Percentiles rank a stretch among this genome's conserved stretches.
phyloP scores from a whole-genome alignment of 1,140 invertebrate species.

The Homalodisca vitripennis region DNA sequence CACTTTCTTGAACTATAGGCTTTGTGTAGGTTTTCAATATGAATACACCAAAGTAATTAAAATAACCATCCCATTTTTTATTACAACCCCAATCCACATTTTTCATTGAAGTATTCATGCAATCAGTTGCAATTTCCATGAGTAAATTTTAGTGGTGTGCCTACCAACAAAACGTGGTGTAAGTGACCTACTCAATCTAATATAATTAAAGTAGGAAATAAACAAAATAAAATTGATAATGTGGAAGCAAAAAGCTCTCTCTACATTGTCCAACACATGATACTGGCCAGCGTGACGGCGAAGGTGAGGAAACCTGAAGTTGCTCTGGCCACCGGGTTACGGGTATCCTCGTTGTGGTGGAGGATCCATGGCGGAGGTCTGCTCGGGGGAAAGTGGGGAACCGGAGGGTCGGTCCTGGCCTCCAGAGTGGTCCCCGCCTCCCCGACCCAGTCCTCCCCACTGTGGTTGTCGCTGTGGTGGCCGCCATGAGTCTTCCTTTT shows the following conservation, averaged over 20 bases:
- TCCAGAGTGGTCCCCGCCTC: not conserved
- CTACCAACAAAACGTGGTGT: not conserved
- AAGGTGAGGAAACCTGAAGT: not conserved
- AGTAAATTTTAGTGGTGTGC: no score
- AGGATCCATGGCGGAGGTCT: constrained; percentile 26
- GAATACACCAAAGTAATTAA: no score
- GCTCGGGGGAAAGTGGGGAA: not conserved
- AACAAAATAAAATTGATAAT: not conserved
- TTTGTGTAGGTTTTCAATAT: no score
- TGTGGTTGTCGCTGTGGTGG: constrained; percentile 3
- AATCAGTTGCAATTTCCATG: no score
- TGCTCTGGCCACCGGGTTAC: constrained; percentile 1
- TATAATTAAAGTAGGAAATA: not conserved
- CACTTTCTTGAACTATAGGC: no score
- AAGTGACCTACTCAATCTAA: not conserved
- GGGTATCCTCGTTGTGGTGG: constrained; percentile 22
- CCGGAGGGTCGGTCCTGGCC: constrained; percentile 7
- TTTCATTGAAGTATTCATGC: no score
- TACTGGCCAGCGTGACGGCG: not conserved
- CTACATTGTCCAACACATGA: not conserved
- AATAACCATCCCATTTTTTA: no score
- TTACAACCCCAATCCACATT: no score
- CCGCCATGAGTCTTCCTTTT: constrained; percentile 28
- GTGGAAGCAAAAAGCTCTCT: not conserved
- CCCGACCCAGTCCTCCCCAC: not conserved